Evolutionary conservation across 37 sponge, comb jelly and placozoan genomes (phyloP).

Genomic region (Chondrosia reniformis): DNA sequence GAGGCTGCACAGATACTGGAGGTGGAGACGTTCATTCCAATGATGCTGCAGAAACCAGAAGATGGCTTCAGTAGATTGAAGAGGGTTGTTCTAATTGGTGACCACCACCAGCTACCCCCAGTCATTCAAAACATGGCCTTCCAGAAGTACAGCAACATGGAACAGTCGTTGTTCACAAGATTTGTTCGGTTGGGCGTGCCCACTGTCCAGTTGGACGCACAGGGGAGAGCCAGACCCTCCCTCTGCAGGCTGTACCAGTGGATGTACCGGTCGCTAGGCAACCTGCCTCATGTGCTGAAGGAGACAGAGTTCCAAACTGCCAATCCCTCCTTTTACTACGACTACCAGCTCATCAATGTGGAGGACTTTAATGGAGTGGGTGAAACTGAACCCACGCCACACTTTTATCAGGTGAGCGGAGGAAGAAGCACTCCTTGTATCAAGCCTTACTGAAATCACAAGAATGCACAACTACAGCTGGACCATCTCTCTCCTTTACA

Average conservation of each 20-base stretch:
- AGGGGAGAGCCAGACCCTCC: constrained; percentile 89
- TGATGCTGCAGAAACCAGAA: constrained; percentile 92
- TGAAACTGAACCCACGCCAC: constrained; percentile 90
- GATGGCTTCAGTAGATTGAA: constrained; percentile 90
- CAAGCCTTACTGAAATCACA: too few relatives aligned
- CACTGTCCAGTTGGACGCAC: constrained; percentile 93
- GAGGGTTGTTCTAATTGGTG: constrained; percentile 94
- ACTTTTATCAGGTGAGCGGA: constrained; percentile 81
- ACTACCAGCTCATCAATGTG: constrained; percentile 93
- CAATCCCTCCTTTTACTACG: constrained; percentile 87
- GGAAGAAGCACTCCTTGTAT: too few relatives aligned
- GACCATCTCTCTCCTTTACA: background rate
- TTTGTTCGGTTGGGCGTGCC: constrained; percentile 98
- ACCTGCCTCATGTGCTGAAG: constrained; percentile 83
- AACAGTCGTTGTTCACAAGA: constrained; percentile 95
- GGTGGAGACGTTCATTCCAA: constrained; percentile 98
- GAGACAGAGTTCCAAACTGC: constrained; percentile 73
- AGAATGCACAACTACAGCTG: constrained; percentile 3
- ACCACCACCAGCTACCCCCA: constrained; percentile 99
- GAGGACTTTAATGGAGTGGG: constrained; percentile 95
- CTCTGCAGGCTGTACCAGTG: constrained; percentile 93
- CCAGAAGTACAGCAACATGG: constrained; percentile 99
- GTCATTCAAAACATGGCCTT: constrained; percentile 99
- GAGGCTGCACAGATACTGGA: constrained; percentile 98
- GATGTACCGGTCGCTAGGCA: constrained; percentile 72